Conservation (phyloP, 2,888 invertebrate genomes). For the Leptogaster cylindrica region DNA sequence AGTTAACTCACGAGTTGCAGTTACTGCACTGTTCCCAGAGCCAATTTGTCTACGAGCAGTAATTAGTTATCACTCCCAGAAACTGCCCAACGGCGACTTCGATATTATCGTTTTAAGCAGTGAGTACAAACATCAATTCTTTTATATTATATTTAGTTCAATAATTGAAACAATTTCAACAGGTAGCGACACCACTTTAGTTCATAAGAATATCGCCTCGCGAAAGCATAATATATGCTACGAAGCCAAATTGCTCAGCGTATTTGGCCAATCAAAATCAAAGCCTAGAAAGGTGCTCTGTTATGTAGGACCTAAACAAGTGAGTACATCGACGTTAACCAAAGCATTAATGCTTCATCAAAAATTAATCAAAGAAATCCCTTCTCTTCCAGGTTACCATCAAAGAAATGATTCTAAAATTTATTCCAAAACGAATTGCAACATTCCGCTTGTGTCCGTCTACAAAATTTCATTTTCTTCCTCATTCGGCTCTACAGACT, state of each 20-base stretch:
- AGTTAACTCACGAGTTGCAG: slow-evolving; percentile 77
- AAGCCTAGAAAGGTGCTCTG: slow-evolving; percentile 88
- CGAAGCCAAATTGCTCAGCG: slow-evolving; percentile 77
- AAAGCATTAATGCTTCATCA: not conserved
- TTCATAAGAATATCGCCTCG: slow-evolving; percentile 84
- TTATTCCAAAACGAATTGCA: slow-evolving; percentile 89
- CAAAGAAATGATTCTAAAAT: slow-evolving; percentile 91
- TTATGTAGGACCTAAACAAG: slow-evolving; percentile 88
- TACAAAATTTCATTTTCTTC: slow-evolving; percentile 80
- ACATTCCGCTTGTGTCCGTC: slow-evolving; percentile 93
- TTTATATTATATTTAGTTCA: not conserved
- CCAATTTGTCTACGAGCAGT: slow-evolving; percentile 84
- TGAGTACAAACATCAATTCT: too few relatives aligned
- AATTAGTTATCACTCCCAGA: slow-evolving; percentile 75
- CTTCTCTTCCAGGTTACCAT: slow-evolving; percentile 70
- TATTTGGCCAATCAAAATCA: slow-evolving; percentile 62
- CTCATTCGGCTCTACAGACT: slow-evolving; percentile 59
- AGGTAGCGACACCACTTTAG: slow-evolving; percentile 81
- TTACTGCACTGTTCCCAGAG: slow-evolving; percentile 78
- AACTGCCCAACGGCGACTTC: slow-evolving; percentile 87
- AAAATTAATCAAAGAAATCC: slow-evolving; percentile 46
- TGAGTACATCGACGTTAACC: too few relatives aligned
- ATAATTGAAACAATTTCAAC: slow-evolving; percentile 7
- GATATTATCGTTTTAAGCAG: slow-evolving; percentile 90
- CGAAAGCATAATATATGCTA: slow-evolving; percentile 87